Base-by-base conservation (phyloP, 2,113 vertebrate genomes). In the Takifugu flavidus region DNA sequence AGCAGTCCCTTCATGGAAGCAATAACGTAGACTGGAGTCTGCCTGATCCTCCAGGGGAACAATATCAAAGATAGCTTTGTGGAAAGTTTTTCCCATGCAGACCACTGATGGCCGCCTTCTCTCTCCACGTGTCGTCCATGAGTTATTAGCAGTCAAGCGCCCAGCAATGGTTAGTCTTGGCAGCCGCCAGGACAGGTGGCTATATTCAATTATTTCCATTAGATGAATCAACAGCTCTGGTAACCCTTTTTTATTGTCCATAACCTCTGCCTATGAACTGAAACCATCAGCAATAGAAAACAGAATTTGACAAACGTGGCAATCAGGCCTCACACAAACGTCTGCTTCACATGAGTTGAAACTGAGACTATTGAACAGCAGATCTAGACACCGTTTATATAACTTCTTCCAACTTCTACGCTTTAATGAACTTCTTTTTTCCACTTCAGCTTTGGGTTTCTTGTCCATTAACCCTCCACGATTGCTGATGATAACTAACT, bases 1-100 rank as follows among this genome's bases (percentile, higher is more conserved):
- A 4, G 49, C 47, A 76, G 56, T 57, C 1, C 62, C 70, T 70
- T 77, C 68, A 71, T 64, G 62, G 55, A 71, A 70, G 76, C 74
- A 88, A 89, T 86, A 81, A 89, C 72, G 58, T 69, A n/a, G 26
- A 76, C 76, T 55, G 65, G 79, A 79, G 73, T 47, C 68, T 77
- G 59, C 49, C 78, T 80, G 45, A 82, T 85, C 78, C 72, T 65
- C 26, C 58, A 56, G 53, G 54, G 61, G 55, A 75, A 67, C 65
- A 84, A 82, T 74, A 83, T 76, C 44, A 49, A 43, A 58, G 53
- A 51, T 29, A 54, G 82, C 65, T 80, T 84, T 72, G 25, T n/a
- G 43, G 39, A 65, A 70, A 77, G 20, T 43, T 49, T 26, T 84
- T 84, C 75, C 63, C 82, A 83, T 72, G 60, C 31, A 70, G n/a